Percentiles rank a stretch among this genome's conserved stretches.
Evolutionary conservation across 2,888 invertebrate species (phyloP).

Genomic region (Venusia cambrica): DNA sequence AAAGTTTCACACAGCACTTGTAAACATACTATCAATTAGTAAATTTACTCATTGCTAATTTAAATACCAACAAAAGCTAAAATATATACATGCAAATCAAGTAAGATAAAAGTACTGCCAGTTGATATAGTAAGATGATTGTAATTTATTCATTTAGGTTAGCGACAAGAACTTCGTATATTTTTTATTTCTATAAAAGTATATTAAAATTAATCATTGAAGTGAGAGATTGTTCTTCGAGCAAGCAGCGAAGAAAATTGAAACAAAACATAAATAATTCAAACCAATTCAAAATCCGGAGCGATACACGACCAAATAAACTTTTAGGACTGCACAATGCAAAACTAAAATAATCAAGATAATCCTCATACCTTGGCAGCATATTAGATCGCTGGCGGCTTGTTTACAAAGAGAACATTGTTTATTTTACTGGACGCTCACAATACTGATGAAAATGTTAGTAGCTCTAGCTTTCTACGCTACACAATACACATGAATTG

Average conservation of each 20-base stretch:
- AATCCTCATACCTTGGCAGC: conserved; percentile 77
- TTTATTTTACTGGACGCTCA: conserved; percentile 35
- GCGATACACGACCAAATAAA: conserved; percentile 24
- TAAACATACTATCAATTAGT: background rate
- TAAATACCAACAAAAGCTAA: conserved; percentile 7
- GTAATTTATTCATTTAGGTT: too few species aligned
- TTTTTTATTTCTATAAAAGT: too few species aligned
- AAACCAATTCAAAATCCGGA: conserved; percentile 23
- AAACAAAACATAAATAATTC: conserved; percentile 12
- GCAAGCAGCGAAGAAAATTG: conserved; percentile 4
- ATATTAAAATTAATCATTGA: background rate
- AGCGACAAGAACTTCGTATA: too few species aligned
- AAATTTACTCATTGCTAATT: conserved; percentile 4
- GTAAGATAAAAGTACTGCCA: conserved; percentile 3
- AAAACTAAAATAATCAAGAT: conserved; percentile 27
- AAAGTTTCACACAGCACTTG: background rate
- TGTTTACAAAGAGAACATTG: conserved; percentile 68
- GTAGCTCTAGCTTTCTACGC: conserved; percentile 19
- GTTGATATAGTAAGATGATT: too few species aligned
- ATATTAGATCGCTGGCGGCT: conserved; percentile 79
- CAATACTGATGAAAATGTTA: conserved; percentile 26
- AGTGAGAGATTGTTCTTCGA: background rate
- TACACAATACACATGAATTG: conserved; percentile 12
- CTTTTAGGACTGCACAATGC: conserved; percentile 28
- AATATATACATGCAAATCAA: conserved; percentile 4